These are phyloP conservation scores for Lates calcarifer DNA, from an alignment of 2,113 vertebrate genomes.

Conservation along the genomic window DNA sequence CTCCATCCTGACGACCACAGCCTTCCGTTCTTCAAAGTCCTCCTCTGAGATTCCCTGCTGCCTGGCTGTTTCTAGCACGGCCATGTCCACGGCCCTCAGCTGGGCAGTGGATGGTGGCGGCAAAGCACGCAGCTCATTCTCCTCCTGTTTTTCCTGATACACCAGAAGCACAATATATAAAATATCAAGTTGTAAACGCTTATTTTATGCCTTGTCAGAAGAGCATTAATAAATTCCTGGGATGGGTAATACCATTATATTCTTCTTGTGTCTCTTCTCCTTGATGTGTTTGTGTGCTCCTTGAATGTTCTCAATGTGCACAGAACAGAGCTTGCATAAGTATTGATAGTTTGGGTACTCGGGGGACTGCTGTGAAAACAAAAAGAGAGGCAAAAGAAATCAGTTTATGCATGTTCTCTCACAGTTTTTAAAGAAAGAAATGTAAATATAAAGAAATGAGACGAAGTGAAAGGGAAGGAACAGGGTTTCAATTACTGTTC, in stretches of 20 bases:
- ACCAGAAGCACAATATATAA: not conserved
- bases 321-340: constrained; percentile 97
- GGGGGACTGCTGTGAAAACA: constrained; percentile 89
- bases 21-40: constrained; percentile 89
- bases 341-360: constrained; percentile 98
- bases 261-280: constrained; percentile 99
- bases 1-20: constrained; percentile 92
- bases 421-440: not conserved
- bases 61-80: constrained; percentile 87
- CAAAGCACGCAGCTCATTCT: constrained; percentile 94
- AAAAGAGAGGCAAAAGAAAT: constrained; percentile 43
- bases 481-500: not conserved
- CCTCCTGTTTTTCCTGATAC: constrained; percentile 95
- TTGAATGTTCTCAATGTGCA: constrained; percentile 98
- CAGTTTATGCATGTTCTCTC: not conserved
- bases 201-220: not conserved
- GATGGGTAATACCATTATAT: constrained; percentile 89
- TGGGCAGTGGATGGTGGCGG: constrained; percentile 89
- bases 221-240: no score
- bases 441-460: not conserved
- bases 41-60: constrained; percentile 93
- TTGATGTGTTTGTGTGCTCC: constrained; percentile 99
- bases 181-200: not conserved
- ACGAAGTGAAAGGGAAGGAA: not conserved
- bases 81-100: constrained; percentile 89